phyloP scores from a whole-genome alignment of 2,888 invertebrate species.

The Tanytarsus gracilentus region DNA sequence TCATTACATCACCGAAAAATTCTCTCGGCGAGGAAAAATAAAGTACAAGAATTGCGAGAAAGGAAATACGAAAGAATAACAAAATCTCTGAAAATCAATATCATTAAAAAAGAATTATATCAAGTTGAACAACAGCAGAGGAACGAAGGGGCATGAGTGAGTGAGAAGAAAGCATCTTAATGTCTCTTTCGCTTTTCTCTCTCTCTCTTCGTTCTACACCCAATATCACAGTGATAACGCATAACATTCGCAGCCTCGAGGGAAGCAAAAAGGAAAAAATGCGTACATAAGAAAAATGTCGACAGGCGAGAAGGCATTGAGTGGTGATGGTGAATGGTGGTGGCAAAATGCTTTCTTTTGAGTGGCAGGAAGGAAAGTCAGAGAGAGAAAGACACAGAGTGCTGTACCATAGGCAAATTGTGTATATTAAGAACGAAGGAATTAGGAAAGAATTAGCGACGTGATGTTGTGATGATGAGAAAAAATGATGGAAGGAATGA shows the following conservation, averaged over 20 bases:
- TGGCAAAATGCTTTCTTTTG: slow-evolving; percentile 5
- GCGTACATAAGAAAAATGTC: background rate
- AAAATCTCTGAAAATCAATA: slow-evolving; percentile 27
- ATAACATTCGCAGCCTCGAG: background rate
- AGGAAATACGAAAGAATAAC: slow-evolving; percentile 9
- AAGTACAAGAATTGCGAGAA: background rate
- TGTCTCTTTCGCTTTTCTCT: background rate
- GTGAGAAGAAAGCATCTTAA: background rate
- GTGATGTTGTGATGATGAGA: slow-evolving; percentile 16
- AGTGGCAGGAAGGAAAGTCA: background rate
- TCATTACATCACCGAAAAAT: slow-evolving; percentile 7
- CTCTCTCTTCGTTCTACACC: background rate
- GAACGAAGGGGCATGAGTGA: too few species aligned
- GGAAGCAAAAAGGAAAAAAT: background rate
- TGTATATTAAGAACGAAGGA: slow-evolving; percentile 11
- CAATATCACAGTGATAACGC: background rate
- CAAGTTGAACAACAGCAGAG: background rate
- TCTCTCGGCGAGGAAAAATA: background rate
- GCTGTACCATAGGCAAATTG: slow-evolving; percentile 18
- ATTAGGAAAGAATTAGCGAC: slow-evolving; percentile 26
- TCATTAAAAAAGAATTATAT: slow-evolving; percentile 28
- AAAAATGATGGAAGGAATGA: background rate
- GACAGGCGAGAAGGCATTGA: background rate
- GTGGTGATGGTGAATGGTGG: background rate
- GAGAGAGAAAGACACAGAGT: background rate